Evolutionary conservation across 2,888 invertebrate genomes (phyloP).

Genomic region (Chrysotoxum bicinctum): DNA sequence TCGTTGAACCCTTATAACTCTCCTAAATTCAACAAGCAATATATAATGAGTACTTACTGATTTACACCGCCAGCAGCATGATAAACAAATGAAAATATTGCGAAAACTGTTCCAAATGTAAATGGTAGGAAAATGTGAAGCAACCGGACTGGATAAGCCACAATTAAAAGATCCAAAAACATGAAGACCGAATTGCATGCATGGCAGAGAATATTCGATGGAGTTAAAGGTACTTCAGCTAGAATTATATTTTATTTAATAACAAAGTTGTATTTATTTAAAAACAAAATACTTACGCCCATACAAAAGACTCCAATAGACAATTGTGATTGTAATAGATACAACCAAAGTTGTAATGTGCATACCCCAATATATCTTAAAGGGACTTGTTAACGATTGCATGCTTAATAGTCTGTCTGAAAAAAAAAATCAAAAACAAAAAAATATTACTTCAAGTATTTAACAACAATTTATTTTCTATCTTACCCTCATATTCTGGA

Average conservation of each 20-base stretch:
- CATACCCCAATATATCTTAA: conserved; percentile 86
- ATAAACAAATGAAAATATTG: conserved; percentile 85
- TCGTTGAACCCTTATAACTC: no score
- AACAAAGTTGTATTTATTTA: not conserved
- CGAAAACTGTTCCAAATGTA: conserved; percentile 83
- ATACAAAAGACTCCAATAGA: conserved; percentile 86
- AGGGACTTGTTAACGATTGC: conserved; percentile 78
- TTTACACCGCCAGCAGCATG: conserved; percentile 85
- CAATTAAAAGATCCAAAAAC: conserved; percentile 87
- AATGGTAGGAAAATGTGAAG: conserved; percentile 86
- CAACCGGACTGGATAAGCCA: conserved; percentile 87
- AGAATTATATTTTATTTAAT: conserved; percentile 65
- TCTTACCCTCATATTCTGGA: conserved; percentile 80
- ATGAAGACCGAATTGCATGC: conserved; percentile 89
- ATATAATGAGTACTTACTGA: conserved; percentile 78
- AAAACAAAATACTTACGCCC: conserved; percentile 74
- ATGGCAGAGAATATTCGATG: conserved; percentile 88
- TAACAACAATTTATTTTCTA: not conserved
- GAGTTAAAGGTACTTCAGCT: conserved; percentile 85
- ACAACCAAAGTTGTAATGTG: conserved; percentile 86
- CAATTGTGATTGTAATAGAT: conserved; percentile 88
- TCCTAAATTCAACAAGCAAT: no score
- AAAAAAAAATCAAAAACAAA: conserved; percentile 14
- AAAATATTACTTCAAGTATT: not conserved
- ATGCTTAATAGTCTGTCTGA: conserved; percentile 79